These are phyloP conservation scores for Phoenicopterus ruber DNA, from an alignment of 2,113 vertebrate genomes.

Conservation along the genomic window DNA sequence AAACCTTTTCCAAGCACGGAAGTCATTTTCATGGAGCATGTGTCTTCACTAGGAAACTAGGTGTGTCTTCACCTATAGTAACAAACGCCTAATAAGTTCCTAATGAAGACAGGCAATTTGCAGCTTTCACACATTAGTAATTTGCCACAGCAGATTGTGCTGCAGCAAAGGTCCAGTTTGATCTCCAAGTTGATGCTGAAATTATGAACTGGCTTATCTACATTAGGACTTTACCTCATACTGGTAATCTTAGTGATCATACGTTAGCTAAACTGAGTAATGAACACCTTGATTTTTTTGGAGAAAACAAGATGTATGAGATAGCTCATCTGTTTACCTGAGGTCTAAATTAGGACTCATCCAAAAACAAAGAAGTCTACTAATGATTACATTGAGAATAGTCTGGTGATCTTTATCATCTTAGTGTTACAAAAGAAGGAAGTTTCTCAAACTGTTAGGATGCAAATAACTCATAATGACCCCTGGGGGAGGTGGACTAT, in stretches of 20 bases:
- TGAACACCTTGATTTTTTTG: not conserved
- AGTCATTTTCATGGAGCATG: not conserved
- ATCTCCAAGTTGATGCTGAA: not conserved
- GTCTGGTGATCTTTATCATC: not conserved
- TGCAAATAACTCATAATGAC: not conserved
- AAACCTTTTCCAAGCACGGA: not conserved
- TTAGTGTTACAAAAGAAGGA: conserved; percentile 6
- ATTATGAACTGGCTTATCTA: not conserved
- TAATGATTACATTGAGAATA: not conserved
- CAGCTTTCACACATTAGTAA: not conserved
- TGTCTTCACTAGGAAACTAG: not conserved
- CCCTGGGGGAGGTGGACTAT: no score
- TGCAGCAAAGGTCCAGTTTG: not conserved
- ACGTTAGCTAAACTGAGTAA: not conserved
- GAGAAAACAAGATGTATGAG: not conserved
- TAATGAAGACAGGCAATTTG: not conserved
- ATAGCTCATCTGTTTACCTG: not conserved
- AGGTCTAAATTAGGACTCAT: not conserved
- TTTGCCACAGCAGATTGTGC: not conserved
- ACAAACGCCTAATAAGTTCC: not conserved
- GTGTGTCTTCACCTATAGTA: not conserved
- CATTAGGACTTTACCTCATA: not conserved
- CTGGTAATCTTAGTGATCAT: not conserved
- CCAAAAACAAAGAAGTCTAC: not conserved
- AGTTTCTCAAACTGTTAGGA: not conserved